Percentiles rank a stretch among this genome's conserved stretches.
These are phyloP conservation scores for Picus viridis DNA, from an alignment of 2,797 vertebrate species.

Conservation along the genomic window DNA sequence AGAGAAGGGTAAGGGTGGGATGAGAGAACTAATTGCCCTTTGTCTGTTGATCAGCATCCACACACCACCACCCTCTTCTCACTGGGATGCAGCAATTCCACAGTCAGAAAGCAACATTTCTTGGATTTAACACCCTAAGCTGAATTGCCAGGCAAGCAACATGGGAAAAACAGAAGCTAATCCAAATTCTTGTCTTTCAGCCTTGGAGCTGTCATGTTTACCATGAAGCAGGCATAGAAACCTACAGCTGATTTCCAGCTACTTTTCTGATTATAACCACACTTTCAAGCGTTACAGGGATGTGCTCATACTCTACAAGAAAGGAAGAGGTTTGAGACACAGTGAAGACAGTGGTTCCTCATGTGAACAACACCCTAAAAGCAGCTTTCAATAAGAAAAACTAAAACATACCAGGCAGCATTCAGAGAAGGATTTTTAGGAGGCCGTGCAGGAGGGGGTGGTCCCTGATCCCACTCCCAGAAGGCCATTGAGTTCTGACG, in stretches of 20 bases:
- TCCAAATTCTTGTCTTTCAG: neutral
- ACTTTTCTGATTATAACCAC: constrained; percentile 62
- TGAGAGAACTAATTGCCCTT: neutral
- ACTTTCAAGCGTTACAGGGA: neutral
- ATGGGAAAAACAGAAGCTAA: neutral
- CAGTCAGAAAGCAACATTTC: neutral
- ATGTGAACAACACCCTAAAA: constrained; percentile 34
- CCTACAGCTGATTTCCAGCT: neutral
- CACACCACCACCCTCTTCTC: neutral
- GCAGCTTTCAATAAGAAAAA: constrained; percentile 76
- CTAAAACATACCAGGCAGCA: constrained; percentile 93
- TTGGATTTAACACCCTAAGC: neutral
- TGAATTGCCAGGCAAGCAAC: neutral
- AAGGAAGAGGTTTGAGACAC: neutral
- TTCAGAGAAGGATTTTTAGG: constrained; percentile 94
- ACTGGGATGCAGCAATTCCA: neutral
- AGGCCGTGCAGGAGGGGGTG: constrained; percentile 85
- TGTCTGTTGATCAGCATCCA: neutral
- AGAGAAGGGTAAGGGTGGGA: neutral
- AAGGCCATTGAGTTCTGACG: constrained; percentile 92
- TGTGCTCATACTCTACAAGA: neutral
- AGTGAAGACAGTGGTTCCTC: neutral
- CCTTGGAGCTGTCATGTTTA: accelerated
- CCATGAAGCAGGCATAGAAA: neutral
- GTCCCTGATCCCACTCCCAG: constrained; percentile 93